Base-by-base conservation (phyloP, 2,113 vertebrate genomes). In the Ctenodactylus gundi region DNA sequence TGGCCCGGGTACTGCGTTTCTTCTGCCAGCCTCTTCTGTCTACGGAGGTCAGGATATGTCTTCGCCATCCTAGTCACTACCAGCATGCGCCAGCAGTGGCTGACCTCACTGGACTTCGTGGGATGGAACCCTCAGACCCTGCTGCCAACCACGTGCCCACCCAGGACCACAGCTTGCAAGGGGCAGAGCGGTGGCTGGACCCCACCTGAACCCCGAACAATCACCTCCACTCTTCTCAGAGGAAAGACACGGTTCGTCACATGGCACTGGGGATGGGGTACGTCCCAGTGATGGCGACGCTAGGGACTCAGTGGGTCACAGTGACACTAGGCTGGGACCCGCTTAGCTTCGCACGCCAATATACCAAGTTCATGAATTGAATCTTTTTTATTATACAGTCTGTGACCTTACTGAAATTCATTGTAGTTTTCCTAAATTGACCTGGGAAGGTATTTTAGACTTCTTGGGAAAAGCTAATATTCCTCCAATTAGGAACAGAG, bases 301-400 rank as follows among this genome's bases (percentile, higher is more conserved):
- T n/a, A n/a, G n/a, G n/a, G n/a, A n/a, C n/a, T n/a, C n/a, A n/a
- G n/a, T n/a, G n/a, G n/a, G 34, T 55, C 20, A 51, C 27, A 53
- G 21, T 27, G 53, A 36, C 23, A 62, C 31, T 9, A 62, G 44
- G 49, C 1, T 14, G 18, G 2, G 70, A 25, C 25, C 31, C 60
- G 3, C 67, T 78, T 53, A 67, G 62, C 94, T 81, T 85, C 73
- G 3, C 57, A 39, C 55, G 44, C 21, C 34, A 88, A 53, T 64
- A 15, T 39, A 53, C 14, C 36, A 41, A 20, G 78, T 18, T 57
- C 83, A 23, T 21, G 85, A 70, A 68, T 18, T 75, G 36, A 60
- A n/a, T 73, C 91, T 87, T 25, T 62, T 83, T 95, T 90, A n/a
- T n/a, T n/a, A n/a, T 85, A 49, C n/a, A 85, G 55, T 27, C 34